These are phyloP conservation scores for Zophobas morio DNA, from an alignment of 1,140 invertebrate genomes.

Conservation along the genomic window DNA sequence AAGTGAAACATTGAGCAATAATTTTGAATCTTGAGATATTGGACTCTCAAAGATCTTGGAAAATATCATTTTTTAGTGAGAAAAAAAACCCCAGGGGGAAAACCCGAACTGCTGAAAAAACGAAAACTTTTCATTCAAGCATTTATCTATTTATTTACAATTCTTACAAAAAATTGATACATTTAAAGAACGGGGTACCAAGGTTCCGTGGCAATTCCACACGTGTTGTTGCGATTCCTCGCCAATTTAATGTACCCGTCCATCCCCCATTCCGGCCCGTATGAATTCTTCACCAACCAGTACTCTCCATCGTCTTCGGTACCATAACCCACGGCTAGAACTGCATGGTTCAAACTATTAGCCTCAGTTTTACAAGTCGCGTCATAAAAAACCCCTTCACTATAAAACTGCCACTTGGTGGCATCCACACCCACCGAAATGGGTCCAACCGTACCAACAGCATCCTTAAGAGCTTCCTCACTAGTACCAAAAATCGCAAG, in stretches of 20 bases:
- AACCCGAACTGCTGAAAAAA: too few relatives aligned
- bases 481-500: constrained; percentile 75
- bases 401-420: constrained; percentile 18
- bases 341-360: constrained; percentile 75
- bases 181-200: constrained; percentile 65
- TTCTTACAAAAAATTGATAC: too few relatives aligned
- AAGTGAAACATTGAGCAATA: too few relatives aligned
- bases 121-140: too few relatives aligned
- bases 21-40: too few relatives aligned
- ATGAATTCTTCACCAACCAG: constrained; percentile 70
- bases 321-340: constrained; percentile 79
- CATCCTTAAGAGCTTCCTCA: constrained; percentile 79
- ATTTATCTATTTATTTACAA: too few relatives aligned
- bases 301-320: constrained; percentile 64
- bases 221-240: constrained; percentile 76
- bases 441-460: constrained; percentile 81
- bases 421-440: constrained; percentile 33
- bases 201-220: constrained; percentile 76
- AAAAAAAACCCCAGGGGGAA: too few relatives aligned
- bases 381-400: constrained; percentile 69
- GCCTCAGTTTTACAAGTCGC: constrained; percentile 75
- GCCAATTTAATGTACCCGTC: constrained; percentile 76
- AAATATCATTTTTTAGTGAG: too few relatives aligned
- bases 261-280: constrained; percentile 74
- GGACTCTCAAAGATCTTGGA: too few relatives aligned